These are phyloP conservation scores for Myopa testacea DNA, from an alignment of 2,888 invertebrate genomes.

Conservation along the genomic window DNA sequence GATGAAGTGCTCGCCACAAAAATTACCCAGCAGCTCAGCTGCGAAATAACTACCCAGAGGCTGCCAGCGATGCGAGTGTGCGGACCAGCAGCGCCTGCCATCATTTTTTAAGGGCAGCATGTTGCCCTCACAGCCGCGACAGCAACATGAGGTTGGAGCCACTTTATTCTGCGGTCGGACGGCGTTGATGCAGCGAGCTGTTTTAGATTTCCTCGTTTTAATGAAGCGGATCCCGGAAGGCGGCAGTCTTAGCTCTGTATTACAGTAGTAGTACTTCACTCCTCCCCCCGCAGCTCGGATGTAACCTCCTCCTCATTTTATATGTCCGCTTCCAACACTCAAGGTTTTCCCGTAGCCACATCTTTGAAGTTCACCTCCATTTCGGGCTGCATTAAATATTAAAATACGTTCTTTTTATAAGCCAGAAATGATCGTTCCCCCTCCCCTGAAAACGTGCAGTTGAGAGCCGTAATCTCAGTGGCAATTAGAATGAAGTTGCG, in stretches of 20 bases:
- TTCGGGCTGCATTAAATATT: constrained; percentile 23
- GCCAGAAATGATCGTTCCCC: constrained; percentile 6
- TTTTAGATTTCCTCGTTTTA: constrained; percentile 11
- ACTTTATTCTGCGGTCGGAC: constrained; percentile 6
- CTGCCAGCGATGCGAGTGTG: neutral
- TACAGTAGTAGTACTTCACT: neutral
- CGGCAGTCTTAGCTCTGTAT: neutral
- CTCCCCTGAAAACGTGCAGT: neutral
- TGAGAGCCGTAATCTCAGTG: neutral
- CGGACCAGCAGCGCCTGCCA: neutral
- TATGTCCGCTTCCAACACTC: constrained; percentile 12
- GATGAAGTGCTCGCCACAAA: constrained; percentile 27
- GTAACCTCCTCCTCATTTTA: neutral
- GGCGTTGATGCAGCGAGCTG: neutral
- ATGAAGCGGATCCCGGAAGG: constrained; percentile 2
- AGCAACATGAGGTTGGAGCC: constrained; percentile 1
- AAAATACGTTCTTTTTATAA: neutral
- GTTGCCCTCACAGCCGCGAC: neutral
- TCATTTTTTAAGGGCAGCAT: neutral
- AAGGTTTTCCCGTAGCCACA: neutral
- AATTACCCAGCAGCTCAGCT: constrained; percentile 17
- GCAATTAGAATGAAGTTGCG: constrained; percentile 33
- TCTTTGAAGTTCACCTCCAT: neutral
- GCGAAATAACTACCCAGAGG: constrained; percentile 6
- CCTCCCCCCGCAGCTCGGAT: neutral